A percentile compares a stretch with the other conserved stretches of the same genome.
phyloP scores from a whole-genome alignment of 2,888 invertebrate species.

The Apamea epomidion region DNA sequence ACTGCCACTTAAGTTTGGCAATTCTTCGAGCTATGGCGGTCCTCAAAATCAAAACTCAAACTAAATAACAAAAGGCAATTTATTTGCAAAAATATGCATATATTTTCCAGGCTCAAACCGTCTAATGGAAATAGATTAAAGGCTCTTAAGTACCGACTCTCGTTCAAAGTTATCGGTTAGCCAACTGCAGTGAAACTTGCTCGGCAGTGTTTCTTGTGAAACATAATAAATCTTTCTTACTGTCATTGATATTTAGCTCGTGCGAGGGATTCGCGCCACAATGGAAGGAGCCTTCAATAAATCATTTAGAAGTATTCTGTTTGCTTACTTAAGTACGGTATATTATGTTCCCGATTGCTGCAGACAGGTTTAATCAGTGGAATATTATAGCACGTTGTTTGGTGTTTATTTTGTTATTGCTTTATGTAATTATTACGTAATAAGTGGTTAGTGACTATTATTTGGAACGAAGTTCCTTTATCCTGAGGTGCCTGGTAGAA shows the following conservation, averaged over 20 bases:
- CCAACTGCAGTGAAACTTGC: slow-evolving; percentile 84
- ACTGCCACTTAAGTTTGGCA: too few relatives aligned
- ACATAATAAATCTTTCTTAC: slow-evolving; percentile 88
- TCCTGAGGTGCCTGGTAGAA: neutral
- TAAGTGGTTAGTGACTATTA: neutral
- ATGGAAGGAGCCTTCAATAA: slow-evolving; percentile 80
- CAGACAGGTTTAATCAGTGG: slow-evolving; percentile 61
- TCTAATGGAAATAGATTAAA: slow-evolving; percentile 75
- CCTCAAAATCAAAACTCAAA: neutral
- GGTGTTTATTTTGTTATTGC: slow-evolving; percentile 22
- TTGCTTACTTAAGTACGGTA: slow-evolving; percentile 73
- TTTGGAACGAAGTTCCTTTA: too few relatives aligned
- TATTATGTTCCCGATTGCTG: slow-evolving; percentile 60
- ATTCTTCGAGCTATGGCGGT: too few relatives aligned
- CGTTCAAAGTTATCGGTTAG: slow-evolving; percentile 81
- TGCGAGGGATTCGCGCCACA: slow-evolving; percentile 79
- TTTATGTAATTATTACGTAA: neutral
- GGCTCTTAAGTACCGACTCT: slow-evolving; percentile 79
- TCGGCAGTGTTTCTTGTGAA: slow-evolving; percentile 80
- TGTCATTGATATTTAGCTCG: slow-evolving; percentile 88
- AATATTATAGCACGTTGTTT: slow-evolving; percentile 32
- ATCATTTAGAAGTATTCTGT: slow-evolving; percentile 84
- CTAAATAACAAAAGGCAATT: slow-evolving; percentile 13
- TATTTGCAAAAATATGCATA: slow-evolving; percentile 43
- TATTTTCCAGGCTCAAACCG: slow-evolving; percentile 60